These are phyloP conservation scores for Drosophila persimilis DNA, from an alignment of 1,140 invertebrate species.

Conservation along the genomic window DNA sequence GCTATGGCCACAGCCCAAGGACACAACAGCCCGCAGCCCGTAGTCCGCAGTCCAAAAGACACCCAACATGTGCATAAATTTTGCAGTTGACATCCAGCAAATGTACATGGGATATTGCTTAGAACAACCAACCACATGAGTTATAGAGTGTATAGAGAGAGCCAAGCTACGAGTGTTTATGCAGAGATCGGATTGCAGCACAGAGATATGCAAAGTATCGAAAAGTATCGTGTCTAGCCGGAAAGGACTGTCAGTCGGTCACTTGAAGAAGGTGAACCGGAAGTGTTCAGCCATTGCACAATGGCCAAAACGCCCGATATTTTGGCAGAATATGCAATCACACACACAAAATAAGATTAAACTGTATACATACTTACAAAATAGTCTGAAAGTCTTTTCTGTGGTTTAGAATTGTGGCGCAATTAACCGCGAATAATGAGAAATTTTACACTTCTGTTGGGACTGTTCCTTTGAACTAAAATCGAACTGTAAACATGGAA, in stretches of 20 bases:
- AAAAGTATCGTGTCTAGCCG: slow-evolving; percentile 34
- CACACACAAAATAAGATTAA: too few species aligned
- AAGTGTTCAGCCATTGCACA: too few species aligned
- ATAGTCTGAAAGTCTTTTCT: too few species aligned
- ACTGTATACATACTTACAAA: too few species aligned
- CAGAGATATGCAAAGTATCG: slow-evolving; percentile 41
- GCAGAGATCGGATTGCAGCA: slow-evolving; percentile 33
- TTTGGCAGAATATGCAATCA: too few species aligned
- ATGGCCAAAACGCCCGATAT: too few species aligned
- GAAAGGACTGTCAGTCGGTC: neutral
- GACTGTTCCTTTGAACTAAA: too few species aligned
- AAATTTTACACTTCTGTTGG: too few species aligned
- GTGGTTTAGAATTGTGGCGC: too few species aligned
- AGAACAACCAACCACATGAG: slow-evolving; percentile 50
- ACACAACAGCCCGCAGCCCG: slow-evolving; percentile 27
- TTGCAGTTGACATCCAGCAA: slow-evolving; percentile 64
- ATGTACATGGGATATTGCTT: slow-evolving; percentile 73
- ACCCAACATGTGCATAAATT: slow-evolving; percentile 68
- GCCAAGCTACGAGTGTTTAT: slow-evolving; percentile 32
- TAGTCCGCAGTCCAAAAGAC: slow-evolving; percentile 17
- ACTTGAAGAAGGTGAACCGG: neutral
- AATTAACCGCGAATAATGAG: too few species aligned
- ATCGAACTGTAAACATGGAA: too few species aligned
- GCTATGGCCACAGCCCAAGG: slow-evolving; percentile 42
- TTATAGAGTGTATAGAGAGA: slow-evolving; percentile 29